A percentile compares a stretch with the other conserved stretches of the same genome.
Conservation (phyloP, 2,797 vertebrate species). For the Clarias pachynema region DNA sequence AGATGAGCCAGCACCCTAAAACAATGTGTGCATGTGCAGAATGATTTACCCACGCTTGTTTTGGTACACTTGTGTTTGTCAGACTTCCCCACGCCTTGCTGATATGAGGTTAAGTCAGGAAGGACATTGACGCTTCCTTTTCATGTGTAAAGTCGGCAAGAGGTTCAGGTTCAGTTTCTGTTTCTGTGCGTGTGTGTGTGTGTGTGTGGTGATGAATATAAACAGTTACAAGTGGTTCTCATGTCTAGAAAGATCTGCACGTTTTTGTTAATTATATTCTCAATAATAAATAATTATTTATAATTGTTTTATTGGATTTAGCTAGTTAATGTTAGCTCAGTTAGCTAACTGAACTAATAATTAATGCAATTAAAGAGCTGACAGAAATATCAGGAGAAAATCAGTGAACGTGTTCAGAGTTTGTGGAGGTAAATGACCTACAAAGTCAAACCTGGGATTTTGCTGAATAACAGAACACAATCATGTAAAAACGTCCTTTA, state of each 20-base stretch:
- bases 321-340: neutral
- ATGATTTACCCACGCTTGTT: constrained; percentile 1
- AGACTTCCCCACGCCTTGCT: neutral
- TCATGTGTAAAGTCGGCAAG: neutral
- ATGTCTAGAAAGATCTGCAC: neutral
- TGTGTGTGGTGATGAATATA: neutral
- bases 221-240: neutral
- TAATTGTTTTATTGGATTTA: neutral
- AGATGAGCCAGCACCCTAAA: neutral
- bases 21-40: constrained; percentile 16
- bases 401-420: neutral
- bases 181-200: neutral
- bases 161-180: neutral
- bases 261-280: neutral
- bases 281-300: neutral
- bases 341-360: too few relatives aligned
- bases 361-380: too few relatives aligned
- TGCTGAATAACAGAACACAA: too few relatives aligned
- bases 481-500: too few relatives aligned
- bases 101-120: neutral
- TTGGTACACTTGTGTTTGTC: constrained; percentile 23
- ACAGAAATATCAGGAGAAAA: neutral
- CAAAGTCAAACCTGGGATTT: too few relatives aligned
- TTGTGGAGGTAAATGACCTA: neutral
- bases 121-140: constrained; percentile 11